These are phyloP conservation scores for Bovichtus diacanthus DNA, from an alignment of 2,797 vertebrate species.

Conservation along the genomic window DNA sequence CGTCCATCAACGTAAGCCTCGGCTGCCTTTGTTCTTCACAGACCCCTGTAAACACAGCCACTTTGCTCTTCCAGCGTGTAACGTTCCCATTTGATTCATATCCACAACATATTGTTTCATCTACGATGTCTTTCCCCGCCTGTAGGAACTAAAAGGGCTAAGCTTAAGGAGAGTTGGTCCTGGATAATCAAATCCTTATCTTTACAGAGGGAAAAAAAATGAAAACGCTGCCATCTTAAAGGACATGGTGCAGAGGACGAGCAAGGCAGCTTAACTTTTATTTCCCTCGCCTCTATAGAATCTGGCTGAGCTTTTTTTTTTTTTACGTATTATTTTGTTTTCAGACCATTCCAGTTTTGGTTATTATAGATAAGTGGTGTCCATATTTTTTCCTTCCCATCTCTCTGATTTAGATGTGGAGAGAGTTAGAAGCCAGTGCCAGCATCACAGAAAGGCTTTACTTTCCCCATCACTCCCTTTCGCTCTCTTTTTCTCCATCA, in stretches of 20 bases:
- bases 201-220: slow-evolving; percentile 55
- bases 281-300: slow-evolving; percentile 36
- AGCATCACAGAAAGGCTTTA: slow-evolving; percentile 57
- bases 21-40: slow-evolving; percentile 69
- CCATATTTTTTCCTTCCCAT: slow-evolving; percentile 42
- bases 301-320: slow-evolving; percentile 24
- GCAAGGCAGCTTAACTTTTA: slow-evolving; percentile 59
- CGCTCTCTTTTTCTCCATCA: slow-evolving; percentile 28
- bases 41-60: slow-evolving; percentile 62
- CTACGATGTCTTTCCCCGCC: slow-evolving; percentile 35
- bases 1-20: slow-evolving; percentile 80
- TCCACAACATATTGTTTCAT: slow-evolving; percentile 62
- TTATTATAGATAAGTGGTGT: slow-evolving; percentile 49
- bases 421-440: slow-evolving; percentile 52
- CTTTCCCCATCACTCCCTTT: slow-evolving; percentile 13
- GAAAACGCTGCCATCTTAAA: slow-evolving; percentile 52
- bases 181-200: slow-evolving; percentile 73
- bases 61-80: slow-evolving; percentile 23
- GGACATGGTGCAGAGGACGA: slow-evolving; percentile 64
- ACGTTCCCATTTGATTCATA: slow-evolving; percentile 57
- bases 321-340: slow-evolving; percentile 21
- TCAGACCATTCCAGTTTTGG: slow-evolving; percentile 40
- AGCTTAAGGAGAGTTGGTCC: slow-evolving; percentile 65
- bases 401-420: slow-evolving; percentile 29
- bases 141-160: slow-evolving; percentile 51